Evolutionary conservation across 1,140 invertebrate genomes (phyloP).

Genomic region (Panulirus ornatus): DNA sequence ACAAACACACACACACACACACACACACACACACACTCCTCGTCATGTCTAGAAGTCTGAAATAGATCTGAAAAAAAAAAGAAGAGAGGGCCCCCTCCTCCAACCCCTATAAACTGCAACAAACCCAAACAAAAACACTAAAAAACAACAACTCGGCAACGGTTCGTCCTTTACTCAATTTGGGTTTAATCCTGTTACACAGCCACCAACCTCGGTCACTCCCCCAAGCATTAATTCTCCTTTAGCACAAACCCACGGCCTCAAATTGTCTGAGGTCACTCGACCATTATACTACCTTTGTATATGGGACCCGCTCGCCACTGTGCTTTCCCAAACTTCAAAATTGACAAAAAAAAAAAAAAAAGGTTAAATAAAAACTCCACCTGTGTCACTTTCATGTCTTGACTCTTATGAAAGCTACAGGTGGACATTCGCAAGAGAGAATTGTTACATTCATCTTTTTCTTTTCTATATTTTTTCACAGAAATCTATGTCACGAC

Average conservation of each 20-base stretch:
- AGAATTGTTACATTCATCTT: no score
- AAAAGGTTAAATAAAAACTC: neutral
- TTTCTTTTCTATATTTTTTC: no score
- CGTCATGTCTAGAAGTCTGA: no score
- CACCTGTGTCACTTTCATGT: neutral
- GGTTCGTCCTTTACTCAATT: constrained; percentile 60
- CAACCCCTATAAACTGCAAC: constrained; percentile 29
- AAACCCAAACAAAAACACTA: constrained; percentile 15
- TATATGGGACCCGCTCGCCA: constrained; percentile 18
- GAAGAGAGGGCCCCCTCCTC: constrained; percentile 4
- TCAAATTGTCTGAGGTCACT: constrained; percentile 11
- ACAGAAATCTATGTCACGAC: no score
- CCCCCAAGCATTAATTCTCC: constrained; percentile 53
- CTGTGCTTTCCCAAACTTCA: neutral
- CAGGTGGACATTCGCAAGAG: neutral
- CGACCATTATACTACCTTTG: constrained; percentile 27
- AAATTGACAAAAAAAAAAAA: neutral
- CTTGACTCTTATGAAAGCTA: neutral
- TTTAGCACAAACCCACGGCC: constrained; percentile 35
- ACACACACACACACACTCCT: no score
- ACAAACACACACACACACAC: no score
- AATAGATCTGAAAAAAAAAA: neutral
- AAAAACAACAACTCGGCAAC: constrained; percentile 24
- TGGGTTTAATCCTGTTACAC: constrained; percentile 58
- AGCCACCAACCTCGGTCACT: constrained; percentile 61